phyloP scores from a whole-genome alignment of 2,888 invertebrate genomes.

The Plebejus melissa region DNA sequence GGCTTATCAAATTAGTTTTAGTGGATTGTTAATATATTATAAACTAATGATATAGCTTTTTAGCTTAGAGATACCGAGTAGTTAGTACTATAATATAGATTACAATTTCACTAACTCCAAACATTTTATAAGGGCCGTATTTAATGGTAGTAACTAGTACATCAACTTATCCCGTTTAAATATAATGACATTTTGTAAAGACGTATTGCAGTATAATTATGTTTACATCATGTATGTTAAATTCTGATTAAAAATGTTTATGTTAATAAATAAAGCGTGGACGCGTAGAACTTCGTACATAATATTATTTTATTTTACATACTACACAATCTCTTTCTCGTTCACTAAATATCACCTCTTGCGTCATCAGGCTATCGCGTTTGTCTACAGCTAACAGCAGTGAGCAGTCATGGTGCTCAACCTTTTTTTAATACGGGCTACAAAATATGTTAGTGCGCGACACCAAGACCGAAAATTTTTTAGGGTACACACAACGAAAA shows the following conservation, averaged over 20 bases:
- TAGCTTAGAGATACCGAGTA: neutral
- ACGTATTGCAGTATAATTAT: neutral
- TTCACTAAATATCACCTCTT: no score
- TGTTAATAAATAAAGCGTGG: neutral
- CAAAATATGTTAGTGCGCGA: no score
- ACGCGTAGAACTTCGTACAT: no score
- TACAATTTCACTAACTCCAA: neutral
- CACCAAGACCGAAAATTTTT: no score
- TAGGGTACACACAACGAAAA: no score
- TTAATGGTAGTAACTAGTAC: no score
- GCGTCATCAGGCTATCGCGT: no score
- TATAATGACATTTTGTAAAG: neutral
- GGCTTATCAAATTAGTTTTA: neutral
- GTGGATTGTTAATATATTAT: conserved; percentile 1
- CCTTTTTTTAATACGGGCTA: no score
- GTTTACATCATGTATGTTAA: neutral
- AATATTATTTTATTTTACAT: no score
- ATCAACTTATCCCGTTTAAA: neutral
- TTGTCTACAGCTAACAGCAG: no score
- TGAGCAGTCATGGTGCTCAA: no score
- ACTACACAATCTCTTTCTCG: no score
- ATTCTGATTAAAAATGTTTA: conserved; percentile 4
- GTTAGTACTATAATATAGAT: neutral
- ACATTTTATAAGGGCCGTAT: neutral
- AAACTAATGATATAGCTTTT: conserved; percentile 8